Percentiles rank a stretch among this genome's conserved stretches.
These are phyloP conservation scores for Galaxias olidus DNA, from an alignment of 2,797 vertebrate species.

Conservation along the genomic window DNA sequence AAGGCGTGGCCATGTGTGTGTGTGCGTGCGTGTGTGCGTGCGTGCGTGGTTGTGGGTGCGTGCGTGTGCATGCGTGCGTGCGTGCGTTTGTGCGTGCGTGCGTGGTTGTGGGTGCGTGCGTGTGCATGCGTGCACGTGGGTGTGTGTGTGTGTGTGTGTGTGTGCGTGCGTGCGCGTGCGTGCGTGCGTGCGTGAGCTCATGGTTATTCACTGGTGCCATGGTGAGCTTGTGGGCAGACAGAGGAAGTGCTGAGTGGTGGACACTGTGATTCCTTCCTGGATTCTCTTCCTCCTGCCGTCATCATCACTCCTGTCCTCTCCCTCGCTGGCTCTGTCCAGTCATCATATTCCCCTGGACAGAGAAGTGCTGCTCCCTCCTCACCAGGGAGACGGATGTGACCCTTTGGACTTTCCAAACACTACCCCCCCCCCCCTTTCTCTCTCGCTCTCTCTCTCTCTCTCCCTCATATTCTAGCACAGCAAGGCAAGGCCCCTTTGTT, in stretches of 20 bases:
- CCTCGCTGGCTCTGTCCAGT: conserved; percentile 54
- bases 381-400: conserved; percentile 51
- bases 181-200: conserved; percentile 52
- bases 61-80: too few relatives aligned
- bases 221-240: conserved; percentile 25
- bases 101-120: too few relatives aligned
- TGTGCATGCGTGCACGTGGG: too few relatives aligned
- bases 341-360: conserved; percentile 62
- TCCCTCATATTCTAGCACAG: conserved; percentile 44
- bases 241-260: conserved; percentile 50
- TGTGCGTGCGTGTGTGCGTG: not conserved
- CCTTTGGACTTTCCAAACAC: conserved; percentile 59
- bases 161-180: too few relatives aligned
- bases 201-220: conserved; percentile 30
- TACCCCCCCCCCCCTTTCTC: too few relatives aligned
- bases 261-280: conserved; percentile 48
- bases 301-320: conserved; percentile 38
- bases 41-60: not conserved
- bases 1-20: too few relatives aligned
- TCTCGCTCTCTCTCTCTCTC: too few relatives aligned
- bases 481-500: conserved; percentile 41
- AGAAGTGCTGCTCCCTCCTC: conserved; percentile 52
- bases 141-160: too few relatives aligned
- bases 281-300: conserved; percentile 24
- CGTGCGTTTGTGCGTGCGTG: too few relatives aligned